Conservation (phyloP, 2,888 invertebrate species). For the Laspeyria flexula region DNA sequence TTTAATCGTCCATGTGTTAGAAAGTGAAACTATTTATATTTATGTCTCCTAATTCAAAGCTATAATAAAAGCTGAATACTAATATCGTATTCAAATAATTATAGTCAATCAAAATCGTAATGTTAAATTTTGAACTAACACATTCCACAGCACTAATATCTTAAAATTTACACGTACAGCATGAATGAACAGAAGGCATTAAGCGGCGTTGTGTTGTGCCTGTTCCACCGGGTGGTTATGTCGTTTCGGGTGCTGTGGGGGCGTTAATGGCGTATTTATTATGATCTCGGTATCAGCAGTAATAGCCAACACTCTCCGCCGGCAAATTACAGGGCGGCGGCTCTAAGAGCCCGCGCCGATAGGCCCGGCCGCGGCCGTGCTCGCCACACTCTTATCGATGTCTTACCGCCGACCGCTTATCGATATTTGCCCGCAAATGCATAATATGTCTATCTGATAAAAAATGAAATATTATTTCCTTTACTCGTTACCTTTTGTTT, state of each 20-base stretch:
- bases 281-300: constrained; percentile 85
- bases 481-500: constrained; percentile 48
- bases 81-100: constrained; percentile 34
- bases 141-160: constrained; percentile 59
- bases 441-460: constrained; percentile 66
- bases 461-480: constrained; percentile 66
- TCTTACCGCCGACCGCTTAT: constrained; percentile 60
- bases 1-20: too few species aligned
- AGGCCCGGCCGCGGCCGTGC: constrained; percentile 60
- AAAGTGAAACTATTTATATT: too few species aligned
- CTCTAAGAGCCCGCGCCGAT: constrained; percentile 71
- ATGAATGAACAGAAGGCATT: constrained; percentile 25
- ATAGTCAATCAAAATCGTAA: constrained; percentile 37
- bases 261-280: constrained; percentile 86
- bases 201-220: constrained; percentile 27
- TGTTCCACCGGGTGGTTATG: constrained; percentile 62
- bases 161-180: constrained; percentile 60
- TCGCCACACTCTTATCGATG: constrained; percentile 71
- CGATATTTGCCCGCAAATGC: constrained; percentile 66
- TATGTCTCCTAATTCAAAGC: background rate
- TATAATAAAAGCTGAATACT: background rate
- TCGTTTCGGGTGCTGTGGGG: constrained; percentile 83
- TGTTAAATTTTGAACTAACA: constrained; percentile 39
- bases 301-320: constrained; percentile 85
- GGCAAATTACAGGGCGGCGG: constrained; percentile 86